phyloP scores from a whole-genome alignment of 1,140 invertebrate genomes.

The Cryptotermes secundus region DNA sequence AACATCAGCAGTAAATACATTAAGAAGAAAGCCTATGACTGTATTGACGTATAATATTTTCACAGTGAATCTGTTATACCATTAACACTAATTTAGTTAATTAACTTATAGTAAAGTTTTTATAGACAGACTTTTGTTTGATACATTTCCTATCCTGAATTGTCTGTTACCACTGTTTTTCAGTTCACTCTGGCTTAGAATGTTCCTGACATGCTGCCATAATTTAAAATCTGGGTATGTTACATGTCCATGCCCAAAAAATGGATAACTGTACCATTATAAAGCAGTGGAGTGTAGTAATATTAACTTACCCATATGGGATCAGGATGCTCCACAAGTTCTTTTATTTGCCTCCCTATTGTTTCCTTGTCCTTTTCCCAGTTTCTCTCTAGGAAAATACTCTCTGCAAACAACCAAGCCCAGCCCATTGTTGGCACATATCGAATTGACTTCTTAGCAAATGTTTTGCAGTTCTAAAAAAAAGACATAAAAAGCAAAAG shows the following conservation, averaged over 20 bases:
- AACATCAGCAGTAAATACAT: too few species aligned
- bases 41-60: too few species aligned
- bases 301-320: slow-evolving; percentile 73
- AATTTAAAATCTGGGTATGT: too few species aligned
- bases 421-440: slow-evolving; percentile 93
- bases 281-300: not conserved
- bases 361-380: slow-evolving; percentile 87
- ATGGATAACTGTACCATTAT: not conserved
- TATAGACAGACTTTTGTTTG: too few species aligned
- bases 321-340: slow-evolving; percentile 83
- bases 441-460: slow-evolving; percentile 88
- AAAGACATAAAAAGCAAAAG: slow-evolving; percentile 17
- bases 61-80: too few species aligned
- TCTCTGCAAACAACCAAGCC: slow-evolving; percentile 92
- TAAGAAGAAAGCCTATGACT: too few species aligned
- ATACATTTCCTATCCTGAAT: too few species aligned
- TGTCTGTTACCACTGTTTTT: too few species aligned
- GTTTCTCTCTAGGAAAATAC: slow-evolving; percentile 87
- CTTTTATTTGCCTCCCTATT: slow-evolving; percentile 75
- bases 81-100: too few species aligned
- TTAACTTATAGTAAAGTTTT: too few species aligned
- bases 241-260: not conserved
- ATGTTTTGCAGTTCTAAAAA: slow-evolving; percentile 89
- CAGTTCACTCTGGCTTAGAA: too few species aligned
- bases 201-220: too few species aligned